Base-by-base conservation (phyloP, 2,797 vertebrate genomes). In the Halcyon leucocephala region DNA sequence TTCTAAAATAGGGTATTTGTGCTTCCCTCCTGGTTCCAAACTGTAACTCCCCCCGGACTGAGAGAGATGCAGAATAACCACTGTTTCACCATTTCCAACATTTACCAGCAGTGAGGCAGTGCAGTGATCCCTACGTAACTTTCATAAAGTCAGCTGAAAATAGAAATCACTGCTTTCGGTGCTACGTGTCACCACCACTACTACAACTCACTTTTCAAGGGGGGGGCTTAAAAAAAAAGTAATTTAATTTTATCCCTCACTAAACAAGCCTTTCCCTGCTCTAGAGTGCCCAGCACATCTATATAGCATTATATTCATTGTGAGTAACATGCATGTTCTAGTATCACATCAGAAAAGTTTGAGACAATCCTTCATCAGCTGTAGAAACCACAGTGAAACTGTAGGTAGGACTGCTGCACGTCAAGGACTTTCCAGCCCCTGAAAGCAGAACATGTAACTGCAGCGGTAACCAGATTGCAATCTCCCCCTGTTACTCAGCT, bases 401-500 rank as follows among this genome's bases (percentile, higher is more conserved):
- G 83, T 91, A 96, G 89, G 76, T 67, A 93, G 86, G 86, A 94
- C 72, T 95, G 80, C 88, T 89, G 95, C 95, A 92, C 65, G 48
- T 94, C 96, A 95, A 96, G 97, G 95, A 98, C 97, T 98, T 98
- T 98, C 98, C 97, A 95, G 93, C 14, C 65, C 58, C 95, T 94
- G 94, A 97, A 95, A 96, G 95, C 92, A 93, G 93, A 95, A 96
- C 70, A 52, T 49, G 33, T 35, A 95, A 80, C 67, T 94, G 69
- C 89, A 76, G 81, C 3, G 57, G 82, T 81, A 96, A 92, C 86
- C 78, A 97, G 96, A 97, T 95, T 74, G 57, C 82, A 80, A 97
- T 97, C 97, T 96, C 42, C 44, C 82, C 55, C 65, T 6, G 24
- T 95, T 97, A 96, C 83, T 90, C 91, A 96, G 95, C 86, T 90